Evolutionary conservation across 1,140 invertebrate genomes (phyloP).

Genomic region (Matsumurasca onukii): DNA sequence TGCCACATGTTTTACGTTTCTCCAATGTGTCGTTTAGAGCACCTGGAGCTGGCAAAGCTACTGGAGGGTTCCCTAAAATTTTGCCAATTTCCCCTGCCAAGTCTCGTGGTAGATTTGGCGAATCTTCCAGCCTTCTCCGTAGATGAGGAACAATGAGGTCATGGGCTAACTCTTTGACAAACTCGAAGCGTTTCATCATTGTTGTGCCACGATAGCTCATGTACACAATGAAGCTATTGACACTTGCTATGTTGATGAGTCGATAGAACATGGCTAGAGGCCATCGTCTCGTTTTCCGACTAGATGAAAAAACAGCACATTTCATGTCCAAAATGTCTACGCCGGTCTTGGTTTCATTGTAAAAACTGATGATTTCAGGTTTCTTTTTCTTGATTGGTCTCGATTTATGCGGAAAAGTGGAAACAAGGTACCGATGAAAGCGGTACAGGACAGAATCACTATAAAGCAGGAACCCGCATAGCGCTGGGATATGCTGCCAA

Average conservation of each 20-base stretch:
- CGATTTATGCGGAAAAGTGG: neutral
- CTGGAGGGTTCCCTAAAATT: conserved; percentile 5
- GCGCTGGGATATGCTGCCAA: neutral
- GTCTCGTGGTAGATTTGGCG: neutral
- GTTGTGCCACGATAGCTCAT: neutral
- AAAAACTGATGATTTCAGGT: neutral
- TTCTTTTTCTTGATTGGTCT: neutral
- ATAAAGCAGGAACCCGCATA: neutral
- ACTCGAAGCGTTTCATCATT: conserved; percentile 1
- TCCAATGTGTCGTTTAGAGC: no score
- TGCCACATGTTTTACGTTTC: no score
- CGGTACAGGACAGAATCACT: neutral
- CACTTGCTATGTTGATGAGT: no score
- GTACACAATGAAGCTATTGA: no score
- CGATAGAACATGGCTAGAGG: neutral
- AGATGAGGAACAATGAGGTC: no score
- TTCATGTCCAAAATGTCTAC: no score
- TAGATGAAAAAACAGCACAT: neutral
- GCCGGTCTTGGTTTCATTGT: neutral
- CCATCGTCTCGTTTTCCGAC: neutral
- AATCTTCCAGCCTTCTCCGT: neutral
- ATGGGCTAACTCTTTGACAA: no score
- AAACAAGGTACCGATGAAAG: no score
- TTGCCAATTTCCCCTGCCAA: neutral
- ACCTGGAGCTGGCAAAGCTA: neutral